phyloP scores from a whole-genome alignment of 2,888 invertebrate species.

The Dolichopus griseipennis region DNA sequence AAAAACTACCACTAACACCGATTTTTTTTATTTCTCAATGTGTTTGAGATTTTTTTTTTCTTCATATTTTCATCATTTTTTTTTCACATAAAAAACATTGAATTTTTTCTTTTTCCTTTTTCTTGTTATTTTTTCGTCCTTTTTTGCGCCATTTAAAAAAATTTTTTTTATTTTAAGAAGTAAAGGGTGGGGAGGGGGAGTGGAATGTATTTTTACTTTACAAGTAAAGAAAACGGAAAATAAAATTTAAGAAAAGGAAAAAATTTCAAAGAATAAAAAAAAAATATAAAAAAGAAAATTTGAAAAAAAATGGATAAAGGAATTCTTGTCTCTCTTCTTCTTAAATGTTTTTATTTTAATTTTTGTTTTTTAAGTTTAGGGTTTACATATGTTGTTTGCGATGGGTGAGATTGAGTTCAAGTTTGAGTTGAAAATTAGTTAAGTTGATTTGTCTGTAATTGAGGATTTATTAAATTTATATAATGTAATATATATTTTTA shows the following conservation, averaged over 20 bases:
- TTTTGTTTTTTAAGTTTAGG: background rate
- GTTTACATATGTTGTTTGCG: background rate
- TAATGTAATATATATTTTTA: no score
- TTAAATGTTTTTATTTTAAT: background rate
- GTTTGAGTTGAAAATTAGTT: no score
- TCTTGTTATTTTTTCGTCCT: background rate
- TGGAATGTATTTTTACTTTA: no score
- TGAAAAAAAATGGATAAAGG: background rate
- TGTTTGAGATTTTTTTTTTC: background rate
- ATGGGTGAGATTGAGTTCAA: no score
- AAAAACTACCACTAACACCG: constrained; percentile 6
- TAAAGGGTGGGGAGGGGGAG: background rate
- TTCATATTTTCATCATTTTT: background rate
- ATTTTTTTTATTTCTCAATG: constrained; percentile 6
- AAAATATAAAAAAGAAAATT: background rate
- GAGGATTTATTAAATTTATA: no score
- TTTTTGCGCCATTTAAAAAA: background rate
- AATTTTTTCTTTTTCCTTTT: background rate
- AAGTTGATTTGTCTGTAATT: no score
- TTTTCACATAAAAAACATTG: background rate
- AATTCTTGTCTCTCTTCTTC: background rate
- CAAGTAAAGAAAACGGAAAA: no score
- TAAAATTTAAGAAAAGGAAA: background rate
- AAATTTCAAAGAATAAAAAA: background rate
- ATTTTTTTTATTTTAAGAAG: no score